A percentile compares a stretch with the other conserved stretches of the same genome.
Conservation (phyloP, 2,113 vertebrate species). For the Carassius gibelio region DNA sequence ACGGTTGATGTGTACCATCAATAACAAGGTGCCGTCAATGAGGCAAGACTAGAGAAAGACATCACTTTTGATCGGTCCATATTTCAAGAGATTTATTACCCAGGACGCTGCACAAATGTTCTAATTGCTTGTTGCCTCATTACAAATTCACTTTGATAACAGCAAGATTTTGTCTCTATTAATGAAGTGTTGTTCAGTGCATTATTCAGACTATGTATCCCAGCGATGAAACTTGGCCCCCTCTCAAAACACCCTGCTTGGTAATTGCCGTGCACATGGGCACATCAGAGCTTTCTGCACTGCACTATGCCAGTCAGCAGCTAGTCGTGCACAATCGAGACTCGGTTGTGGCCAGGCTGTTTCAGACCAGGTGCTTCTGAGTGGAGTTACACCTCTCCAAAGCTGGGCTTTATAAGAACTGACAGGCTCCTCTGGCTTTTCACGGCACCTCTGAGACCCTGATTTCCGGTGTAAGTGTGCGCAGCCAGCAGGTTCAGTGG, state of each 20-base stretch:
- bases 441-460: slow-evolving; percentile 62
- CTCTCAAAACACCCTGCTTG: slow-evolving; percentile 49
- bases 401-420: slow-evolving; percentile 59
- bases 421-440: slow-evolving; percentile 63
- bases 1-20: not conserved
- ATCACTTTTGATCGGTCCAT: slow-evolving; percentile 61
- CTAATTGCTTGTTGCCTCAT: slow-evolving; percentile 67
- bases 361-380: slow-evolving; percentile 50
- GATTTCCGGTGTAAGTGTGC: slow-evolving; percentile 64
- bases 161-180: slow-evolving; percentile 59
- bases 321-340: slow-evolving; percentile 54
- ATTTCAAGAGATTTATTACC: slow-evolving; percentile 69
- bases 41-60: slow-evolving; percentile 57
- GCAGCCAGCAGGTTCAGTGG: slow-evolving; percentile 61
- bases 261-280: slow-evolving; percentile 56
- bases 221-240: slow-evolving; percentile 54
- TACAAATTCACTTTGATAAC: slow-evolving; percentile 64
- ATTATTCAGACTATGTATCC: slow-evolving; percentile 40
- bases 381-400: slow-evolving; percentile 56
- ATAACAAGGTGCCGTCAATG: slow-evolving; percentile 47
- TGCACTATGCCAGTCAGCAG: slow-evolving; percentile 64
- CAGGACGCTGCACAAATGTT: slow-evolving; percentile 63
- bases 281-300: slow-evolving; percentile 50
- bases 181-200: slow-evolving; percentile 52
- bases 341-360: slow-evolving; percentile 58